Evolutionary conservation across 2,113 vertebrate species (phyloP).

Genomic region (Nymphicus hollandicus): DNA sequence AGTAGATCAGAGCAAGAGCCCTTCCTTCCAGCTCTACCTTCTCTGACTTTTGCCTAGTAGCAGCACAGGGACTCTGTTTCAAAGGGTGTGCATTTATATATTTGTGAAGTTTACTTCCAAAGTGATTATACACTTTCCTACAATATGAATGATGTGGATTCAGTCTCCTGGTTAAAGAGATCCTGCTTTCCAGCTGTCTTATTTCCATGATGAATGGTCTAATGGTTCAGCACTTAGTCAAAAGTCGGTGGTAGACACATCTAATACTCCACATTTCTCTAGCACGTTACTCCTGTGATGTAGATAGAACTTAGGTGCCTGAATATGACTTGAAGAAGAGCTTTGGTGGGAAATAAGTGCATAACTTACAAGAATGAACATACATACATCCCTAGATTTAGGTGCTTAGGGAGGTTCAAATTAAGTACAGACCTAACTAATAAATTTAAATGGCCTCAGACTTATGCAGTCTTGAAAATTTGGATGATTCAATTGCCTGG

Average conservation of each 20-base stretch:
- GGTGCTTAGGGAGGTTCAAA: not conserved
- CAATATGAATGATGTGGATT: not conserved
- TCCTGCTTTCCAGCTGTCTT: not conserved
- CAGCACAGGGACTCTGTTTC: not conserved
- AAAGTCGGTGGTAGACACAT: not conserved
- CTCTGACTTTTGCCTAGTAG: not conserved
- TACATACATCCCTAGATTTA: not conserved
- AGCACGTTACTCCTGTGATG: not conserved
- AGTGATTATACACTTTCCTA: not conserved
- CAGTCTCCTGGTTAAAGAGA: not conserved
- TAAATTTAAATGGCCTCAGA: not conserved
- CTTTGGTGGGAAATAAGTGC: not conserved
- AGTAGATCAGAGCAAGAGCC: not conserved
- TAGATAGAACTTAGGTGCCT: not conserved
- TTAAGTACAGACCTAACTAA: not conserved
- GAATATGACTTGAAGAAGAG: not conserved
- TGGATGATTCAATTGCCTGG: not conserved
- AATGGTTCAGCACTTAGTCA: not conserved
- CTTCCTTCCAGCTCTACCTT: not conserved
- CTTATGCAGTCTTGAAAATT: not conserved
- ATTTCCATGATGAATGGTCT: not conserved
- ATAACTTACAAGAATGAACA: not conserved
- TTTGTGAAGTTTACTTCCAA: not conserved
- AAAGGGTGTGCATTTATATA: not conserved
- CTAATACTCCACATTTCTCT: not conserved